A percentile compares a stretch with the other conserved stretches of the same genome.
These are phyloP conservation scores for Chironomus tentans DNA, from an alignment of 2,888 invertebrate genomes.

Conservation along the genomic window DNA sequence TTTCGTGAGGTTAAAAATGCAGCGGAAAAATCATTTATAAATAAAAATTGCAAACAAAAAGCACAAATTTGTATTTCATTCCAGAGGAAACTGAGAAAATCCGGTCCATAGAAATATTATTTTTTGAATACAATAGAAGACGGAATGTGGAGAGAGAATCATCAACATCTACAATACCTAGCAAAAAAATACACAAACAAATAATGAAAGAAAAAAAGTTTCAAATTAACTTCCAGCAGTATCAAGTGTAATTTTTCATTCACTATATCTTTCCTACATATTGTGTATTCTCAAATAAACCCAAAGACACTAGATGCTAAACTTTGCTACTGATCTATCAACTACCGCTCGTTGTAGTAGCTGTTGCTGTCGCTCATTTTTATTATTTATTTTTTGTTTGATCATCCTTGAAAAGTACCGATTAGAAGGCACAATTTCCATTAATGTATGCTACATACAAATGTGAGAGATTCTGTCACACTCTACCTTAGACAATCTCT, in stretches of 20 bases:
- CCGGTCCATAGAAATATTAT: background rate
- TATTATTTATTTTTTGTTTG: background rate
- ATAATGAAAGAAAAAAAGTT: background rate
- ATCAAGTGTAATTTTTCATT: background rate
- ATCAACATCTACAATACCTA: too few relatives aligned
- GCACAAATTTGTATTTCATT: background rate
- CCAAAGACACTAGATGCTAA: background rate
- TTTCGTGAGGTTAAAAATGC: slow-evolving; percentile 2
- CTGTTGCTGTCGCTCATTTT: too few relatives aligned
- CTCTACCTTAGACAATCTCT: too few relatives aligned
- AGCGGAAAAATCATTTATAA: slow-evolving; percentile 21
- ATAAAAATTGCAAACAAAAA: background rate
- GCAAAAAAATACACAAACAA: too few relatives aligned
- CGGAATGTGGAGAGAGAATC: background rate
- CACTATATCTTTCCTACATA: background rate
- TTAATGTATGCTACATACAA: too few relatives aligned
- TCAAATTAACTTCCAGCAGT: background rate
- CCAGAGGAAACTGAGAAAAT: slow-evolving; percentile 18
- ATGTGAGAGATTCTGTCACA: background rate
- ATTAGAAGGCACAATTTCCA: too few relatives aligned
- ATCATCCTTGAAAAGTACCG: background rate
- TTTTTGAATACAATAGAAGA: background rate
- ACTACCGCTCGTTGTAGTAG: too few relatives aligned
- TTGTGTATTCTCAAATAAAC: background rate
- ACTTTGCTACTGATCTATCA: background rate